These are phyloP conservation scores for Microplitis demolitor DNA, from an alignment of 1,140 invertebrate species.

Conservation along the genomic window DNA sequence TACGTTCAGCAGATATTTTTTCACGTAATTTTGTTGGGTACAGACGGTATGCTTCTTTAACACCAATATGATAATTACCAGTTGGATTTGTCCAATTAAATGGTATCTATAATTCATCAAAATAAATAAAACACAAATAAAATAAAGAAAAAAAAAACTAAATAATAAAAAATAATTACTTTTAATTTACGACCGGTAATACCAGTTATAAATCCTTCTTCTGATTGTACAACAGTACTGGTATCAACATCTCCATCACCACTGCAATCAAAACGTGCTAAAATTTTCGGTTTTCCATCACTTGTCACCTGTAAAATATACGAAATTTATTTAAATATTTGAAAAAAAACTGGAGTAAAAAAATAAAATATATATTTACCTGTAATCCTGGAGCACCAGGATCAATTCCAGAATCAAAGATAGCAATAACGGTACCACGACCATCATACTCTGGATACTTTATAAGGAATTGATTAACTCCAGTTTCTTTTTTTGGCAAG, in stretches of 20 bases:
- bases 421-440: constrained; percentile 87
- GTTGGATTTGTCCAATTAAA: constrained; percentile 81
- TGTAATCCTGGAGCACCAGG: constrained; percentile 91
- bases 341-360: constrained; percentile 5
- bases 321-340: constrained; percentile 5
- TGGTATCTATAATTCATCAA: constrained; percentile 71
- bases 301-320: constrained; percentile 72
- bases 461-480: constrained; percentile 82
- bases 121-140: constrained; percentile 10
- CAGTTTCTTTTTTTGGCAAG: constrained; percentile 96
- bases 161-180: constrained; percentile 61
- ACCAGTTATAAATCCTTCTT: constrained; percentile 80
- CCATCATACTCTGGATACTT: constrained; percentile 96
- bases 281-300: constrained; percentile 88
- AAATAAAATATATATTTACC: constrained; percentile 61
- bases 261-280: constrained; percentile 93
- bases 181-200: constrained; percentile 87
- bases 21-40: constrained; percentile 86
- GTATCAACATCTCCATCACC: constrained; percentile 94
- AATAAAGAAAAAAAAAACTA: constrained; percentile 3
- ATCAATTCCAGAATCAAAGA: constrained; percentile 97
- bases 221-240: constrained; percentile 78
- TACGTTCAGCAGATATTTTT: constrained; percentile 80
- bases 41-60: constrained; percentile 85
- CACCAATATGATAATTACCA: constrained; percentile 82